Conservation (phyloP, 2,113 vertebrate genomes). For the Otolemur garnettii region DNA sequence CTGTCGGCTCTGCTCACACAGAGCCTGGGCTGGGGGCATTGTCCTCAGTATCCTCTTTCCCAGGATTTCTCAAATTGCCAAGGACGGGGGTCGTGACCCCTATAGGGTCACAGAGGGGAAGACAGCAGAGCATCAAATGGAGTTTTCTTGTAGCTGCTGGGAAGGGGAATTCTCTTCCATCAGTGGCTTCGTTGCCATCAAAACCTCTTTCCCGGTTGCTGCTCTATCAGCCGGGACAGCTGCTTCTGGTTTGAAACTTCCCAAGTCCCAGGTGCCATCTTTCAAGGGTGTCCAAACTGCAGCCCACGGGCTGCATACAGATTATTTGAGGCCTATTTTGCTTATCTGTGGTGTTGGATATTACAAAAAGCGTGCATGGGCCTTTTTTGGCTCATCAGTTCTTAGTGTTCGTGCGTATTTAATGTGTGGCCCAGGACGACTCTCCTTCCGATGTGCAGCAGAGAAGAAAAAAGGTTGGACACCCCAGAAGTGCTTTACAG, state of each 20-base stretch:
- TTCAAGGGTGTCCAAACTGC: background rate
- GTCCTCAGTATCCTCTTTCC: slow-evolving; percentile 63
- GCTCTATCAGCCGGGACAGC: background rate
- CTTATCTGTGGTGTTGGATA: too few species aligned
- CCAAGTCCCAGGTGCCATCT: background rate
- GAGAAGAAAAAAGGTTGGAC: too few species aligned
- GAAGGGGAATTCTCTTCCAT: background rate
- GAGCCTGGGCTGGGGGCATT: slow-evolving; percentile 77
- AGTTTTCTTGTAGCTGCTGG: slow-evolving; percentile 56
- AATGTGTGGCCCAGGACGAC: too few species aligned
- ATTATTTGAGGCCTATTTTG: too few species aligned
- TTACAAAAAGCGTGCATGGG: too few species aligned
- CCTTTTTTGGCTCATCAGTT: too few species aligned
- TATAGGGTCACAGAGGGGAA: slow-evolving; percentile 64
- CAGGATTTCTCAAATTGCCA: slow-evolving; percentile 72
- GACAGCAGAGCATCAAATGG: slow-evolving; percentile 41
- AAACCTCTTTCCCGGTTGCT: background rate
- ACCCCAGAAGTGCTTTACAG: background rate
- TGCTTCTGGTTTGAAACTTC: background rate
- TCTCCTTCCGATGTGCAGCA: too few species aligned
- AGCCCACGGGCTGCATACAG: too few species aligned
- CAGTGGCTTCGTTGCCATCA: background rate
- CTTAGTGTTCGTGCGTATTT: too few species aligned
- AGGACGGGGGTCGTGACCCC: slow-evolving; percentile 66
- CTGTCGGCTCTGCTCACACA: slow-evolving; percentile 68